Evolutionary conservation across 2,113 vertebrate species (phyloP).

Genomic region (Astur gentilis): DNA sequence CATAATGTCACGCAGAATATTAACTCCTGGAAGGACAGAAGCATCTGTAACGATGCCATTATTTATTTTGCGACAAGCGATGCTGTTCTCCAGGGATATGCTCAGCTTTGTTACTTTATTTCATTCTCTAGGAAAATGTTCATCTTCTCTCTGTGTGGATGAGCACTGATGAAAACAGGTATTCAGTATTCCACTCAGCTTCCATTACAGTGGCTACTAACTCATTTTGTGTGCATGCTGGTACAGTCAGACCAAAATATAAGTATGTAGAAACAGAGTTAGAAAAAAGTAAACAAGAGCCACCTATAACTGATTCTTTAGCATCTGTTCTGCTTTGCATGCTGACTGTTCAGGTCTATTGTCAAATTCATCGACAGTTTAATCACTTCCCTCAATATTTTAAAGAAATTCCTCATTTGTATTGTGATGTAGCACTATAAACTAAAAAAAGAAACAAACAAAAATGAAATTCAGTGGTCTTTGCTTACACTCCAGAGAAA

Average conservation of each 20-base stretch:
- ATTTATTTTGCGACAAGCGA: rapidly evolving
- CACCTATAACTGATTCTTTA: not conserved
- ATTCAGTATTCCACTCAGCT: not conserved
- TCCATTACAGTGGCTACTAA: not conserved
- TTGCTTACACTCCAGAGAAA: not conserved
- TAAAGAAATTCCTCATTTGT: not conserved
- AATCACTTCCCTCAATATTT: not conserved
- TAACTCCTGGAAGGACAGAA: not conserved
- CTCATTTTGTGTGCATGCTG: not conserved
- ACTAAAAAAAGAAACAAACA: not conserved
- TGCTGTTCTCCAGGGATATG: not conserved
- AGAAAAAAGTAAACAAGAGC: not conserved
- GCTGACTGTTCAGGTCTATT: not conserved
- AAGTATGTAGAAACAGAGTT: not conserved
- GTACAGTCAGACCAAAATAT: not conserved
- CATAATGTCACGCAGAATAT: not conserved
- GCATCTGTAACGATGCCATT: rapidly evolving
- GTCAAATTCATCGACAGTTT: not conserved
- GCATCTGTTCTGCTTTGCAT: not conserved
- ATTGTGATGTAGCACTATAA: not conserved
- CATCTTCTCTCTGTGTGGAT: not conserved
- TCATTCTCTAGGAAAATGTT: not conserved
- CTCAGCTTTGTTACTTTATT: not conserved
- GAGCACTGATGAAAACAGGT: not conserved
- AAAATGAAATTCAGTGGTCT: not conserved